These are phyloP conservation scores for Mustela lutreola DNA, from an alignment of 2,113 vertebrate species.

Conservation along the genomic window DNA sequence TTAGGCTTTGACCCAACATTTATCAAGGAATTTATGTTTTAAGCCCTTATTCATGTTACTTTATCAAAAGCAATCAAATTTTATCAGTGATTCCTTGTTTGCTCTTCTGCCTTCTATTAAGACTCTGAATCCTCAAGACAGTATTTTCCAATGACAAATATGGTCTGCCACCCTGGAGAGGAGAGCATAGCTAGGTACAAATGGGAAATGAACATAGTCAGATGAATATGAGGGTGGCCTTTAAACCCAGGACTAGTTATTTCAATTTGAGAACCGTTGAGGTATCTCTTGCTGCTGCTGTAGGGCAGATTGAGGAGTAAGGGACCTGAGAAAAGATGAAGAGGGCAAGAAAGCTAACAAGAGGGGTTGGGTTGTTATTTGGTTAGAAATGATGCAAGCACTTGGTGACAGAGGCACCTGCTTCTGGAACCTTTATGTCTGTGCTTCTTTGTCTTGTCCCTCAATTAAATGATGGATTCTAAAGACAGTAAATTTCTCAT, in stretches of 20 bases:
- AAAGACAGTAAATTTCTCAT: conserved; percentile 41
- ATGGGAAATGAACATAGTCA: not conserved
- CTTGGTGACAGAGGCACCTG: not conserved
- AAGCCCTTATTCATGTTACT: conserved; percentile 40
- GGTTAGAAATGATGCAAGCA: not conserved
- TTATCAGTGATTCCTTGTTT: conserved; percentile 49
- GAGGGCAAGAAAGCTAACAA: not conserved
- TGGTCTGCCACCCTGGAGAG: not conserved
- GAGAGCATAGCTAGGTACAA: not conserved
- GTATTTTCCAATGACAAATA: not conserved
- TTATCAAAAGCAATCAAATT: conserved; percentile 46
- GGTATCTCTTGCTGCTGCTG: not conserved
- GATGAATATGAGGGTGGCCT: not conserved
- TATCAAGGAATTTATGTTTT: conserved; percentile 46
- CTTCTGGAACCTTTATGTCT: not conserved
- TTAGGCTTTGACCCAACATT: conserved; percentile 12
- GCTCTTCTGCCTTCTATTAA: conserved; percentile 32
- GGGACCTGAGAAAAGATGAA: not conserved
- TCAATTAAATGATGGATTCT: conserved; percentile 36
- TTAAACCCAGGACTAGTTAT: conserved; percentile 45
- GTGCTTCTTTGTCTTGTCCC: not conserved
- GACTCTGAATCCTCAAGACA: conserved; percentile 3
- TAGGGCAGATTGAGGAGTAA: not conserved
- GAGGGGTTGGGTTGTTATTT: not conserved
- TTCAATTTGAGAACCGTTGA: conserved; percentile 43